A percentile compares a stretch with the other conserved stretches of the same genome.
Conservation (phyloP, 2,113 vertebrate genomes). For the Balaeniceps rex region DNA sequence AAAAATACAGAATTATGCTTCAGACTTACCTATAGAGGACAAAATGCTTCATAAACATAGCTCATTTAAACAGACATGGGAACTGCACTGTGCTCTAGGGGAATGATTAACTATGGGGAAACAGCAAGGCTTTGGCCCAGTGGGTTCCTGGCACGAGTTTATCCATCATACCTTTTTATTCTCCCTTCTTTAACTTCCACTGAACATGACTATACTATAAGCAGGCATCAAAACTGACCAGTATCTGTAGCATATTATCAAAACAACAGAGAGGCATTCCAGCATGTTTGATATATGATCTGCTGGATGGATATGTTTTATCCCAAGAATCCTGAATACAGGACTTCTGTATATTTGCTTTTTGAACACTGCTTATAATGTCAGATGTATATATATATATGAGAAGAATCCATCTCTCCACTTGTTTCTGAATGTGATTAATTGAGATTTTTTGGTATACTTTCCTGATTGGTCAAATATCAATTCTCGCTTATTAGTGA, state of each 20-base stretch:
- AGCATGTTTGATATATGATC: background rate
- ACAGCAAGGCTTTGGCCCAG: background rate
- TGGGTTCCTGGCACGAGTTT: background rate
- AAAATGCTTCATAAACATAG: background rate
- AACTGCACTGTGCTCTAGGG: background rate
- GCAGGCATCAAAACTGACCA: background rate
- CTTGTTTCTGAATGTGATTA: background rate
- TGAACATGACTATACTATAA: background rate
- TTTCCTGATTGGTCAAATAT: background rate
- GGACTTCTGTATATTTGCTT: background rate
- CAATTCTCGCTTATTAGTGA: background rate
- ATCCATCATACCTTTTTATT: background rate
- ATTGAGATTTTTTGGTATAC: background rate
- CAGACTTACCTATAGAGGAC: background rate
- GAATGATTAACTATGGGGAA: background rate
- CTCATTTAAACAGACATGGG: background rate
- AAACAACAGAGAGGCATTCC: background rate
- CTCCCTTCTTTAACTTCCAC: background rate
- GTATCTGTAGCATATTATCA: background rate
- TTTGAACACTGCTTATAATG: background rate
- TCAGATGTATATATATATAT: background rate
- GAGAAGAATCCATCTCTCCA: background rate
- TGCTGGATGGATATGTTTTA: background rate
- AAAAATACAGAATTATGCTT: background rate
- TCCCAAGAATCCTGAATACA: background rate